These are phyloP conservation scores for Sebastes schlegelii DNA, from an alignment of 2,113 vertebrate genomes.

Conservation along the genomic window DNA sequence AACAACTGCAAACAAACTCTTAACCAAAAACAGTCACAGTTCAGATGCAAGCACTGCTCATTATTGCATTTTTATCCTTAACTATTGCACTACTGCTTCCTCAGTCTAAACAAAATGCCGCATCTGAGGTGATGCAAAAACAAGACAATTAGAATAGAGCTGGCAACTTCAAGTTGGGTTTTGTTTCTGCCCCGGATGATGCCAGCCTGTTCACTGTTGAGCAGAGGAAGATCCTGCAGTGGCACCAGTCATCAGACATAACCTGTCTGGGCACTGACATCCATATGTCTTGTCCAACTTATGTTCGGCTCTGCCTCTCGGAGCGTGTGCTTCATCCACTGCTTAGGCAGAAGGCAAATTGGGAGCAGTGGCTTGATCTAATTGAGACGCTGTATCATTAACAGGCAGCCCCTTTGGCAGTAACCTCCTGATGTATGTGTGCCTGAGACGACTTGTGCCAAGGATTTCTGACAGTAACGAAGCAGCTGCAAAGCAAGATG, in stretches of 20 bases:
- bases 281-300: conserved; percentile 19
- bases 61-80: conserved; percentile 58
- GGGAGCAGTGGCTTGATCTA: conserved; percentile 67
- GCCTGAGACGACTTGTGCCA: conserved; percentile 36
- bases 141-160: conserved; percentile 43
- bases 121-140: conserved; percentile 67
- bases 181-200: conserved; percentile 24
- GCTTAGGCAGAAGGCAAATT: conserved; percentile 66
- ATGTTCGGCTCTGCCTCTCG: conserved; percentile 26
- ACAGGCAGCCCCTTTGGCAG: conserved; percentile 59
- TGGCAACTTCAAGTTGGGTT: conserved; percentile 21
- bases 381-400: conserved; percentile 74
- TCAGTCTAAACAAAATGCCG: conserved; percentile 53
- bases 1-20: neutral
- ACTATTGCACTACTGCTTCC: conserved; percentile 44
- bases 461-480: conserved; percentile 50
- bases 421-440: conserved; percentile 61
- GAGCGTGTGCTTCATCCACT: conserved; percentile 45
- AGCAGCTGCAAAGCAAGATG: conserved; percentile 45
- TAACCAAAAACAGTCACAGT: conserved; percentile 51
- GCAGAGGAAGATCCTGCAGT: conserved; percentile 21
- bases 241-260: neutral
- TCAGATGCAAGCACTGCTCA: conserved; percentile 48
- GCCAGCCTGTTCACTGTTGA: conserved; percentile 3
- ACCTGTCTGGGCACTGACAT: conserved; percentile 1